Evolutionary conservation across 2,797 vertebrate species (phyloP).

Genomic region (Trematomus bernacchii): DNA sequence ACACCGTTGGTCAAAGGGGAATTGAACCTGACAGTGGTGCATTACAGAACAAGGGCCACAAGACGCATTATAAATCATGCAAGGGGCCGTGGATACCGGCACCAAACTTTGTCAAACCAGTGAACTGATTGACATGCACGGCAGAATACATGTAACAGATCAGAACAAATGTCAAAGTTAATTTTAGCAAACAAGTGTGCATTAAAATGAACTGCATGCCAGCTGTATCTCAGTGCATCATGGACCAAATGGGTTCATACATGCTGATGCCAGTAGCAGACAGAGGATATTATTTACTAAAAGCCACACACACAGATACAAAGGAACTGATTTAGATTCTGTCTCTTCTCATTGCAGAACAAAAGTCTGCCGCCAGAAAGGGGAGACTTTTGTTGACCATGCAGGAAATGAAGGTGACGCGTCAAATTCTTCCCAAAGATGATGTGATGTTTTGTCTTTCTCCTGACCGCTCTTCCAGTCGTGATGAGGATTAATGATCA

Average conservation of each 20-base stretch:
- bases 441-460: constrained; percentile 14
- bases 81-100: not conserved
- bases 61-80: not conserved
- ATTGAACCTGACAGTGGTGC: not conserved
- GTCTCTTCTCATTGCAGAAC: constrained; percentile 16
- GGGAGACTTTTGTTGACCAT: constrained; percentile 42
- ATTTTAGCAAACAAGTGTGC: constrained; percentile 10
- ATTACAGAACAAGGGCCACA: not conserved
- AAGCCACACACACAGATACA: constrained; percentile 6
- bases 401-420: constrained; percentile 59
- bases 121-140: not conserved
- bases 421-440: constrained; percentile 45
- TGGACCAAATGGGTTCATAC: not conserved
- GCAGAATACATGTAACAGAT: constrained; percentile 1
- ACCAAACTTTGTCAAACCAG: not conserved
- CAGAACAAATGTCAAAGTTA: not conserved
- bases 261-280: not conserved
- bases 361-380: constrained; percentile 31
- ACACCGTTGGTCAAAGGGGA: not conserved
- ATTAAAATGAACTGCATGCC: constrained; percentile 5
- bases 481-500: constrained; percentile 54
- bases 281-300: constrained; percentile 12
- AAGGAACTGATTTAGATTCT: constrained; percentile 25
- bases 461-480: constrained; percentile 27
- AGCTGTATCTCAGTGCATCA: not conserved